These are phyloP conservation scores for Orchesellides sinensis DNA, from an alignment of 2,888 invertebrate species.

Conservation along the genomic window DNA sequence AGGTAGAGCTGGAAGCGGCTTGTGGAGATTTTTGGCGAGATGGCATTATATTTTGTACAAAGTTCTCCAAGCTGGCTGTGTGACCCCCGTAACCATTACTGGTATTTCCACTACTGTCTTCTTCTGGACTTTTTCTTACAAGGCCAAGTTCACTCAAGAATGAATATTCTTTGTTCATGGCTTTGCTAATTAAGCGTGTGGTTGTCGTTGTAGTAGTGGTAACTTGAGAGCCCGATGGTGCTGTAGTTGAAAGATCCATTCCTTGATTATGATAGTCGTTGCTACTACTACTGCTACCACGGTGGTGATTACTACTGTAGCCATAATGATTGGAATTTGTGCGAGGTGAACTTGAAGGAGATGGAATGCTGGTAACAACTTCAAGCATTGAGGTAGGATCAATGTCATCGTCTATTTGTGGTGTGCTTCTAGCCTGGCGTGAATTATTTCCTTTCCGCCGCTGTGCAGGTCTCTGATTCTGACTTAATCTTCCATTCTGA, in stretches of 20 bases:
- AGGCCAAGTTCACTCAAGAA: constrained; percentile 59
- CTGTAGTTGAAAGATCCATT: constrained; percentile 63
- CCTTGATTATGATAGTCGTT: constrained; percentile 50
- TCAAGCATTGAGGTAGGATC: constrained; percentile 73
- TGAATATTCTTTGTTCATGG: constrained; percentile 63
- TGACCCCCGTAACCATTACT: constrained; percentile 31
- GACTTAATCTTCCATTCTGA: constrained; percentile 28
- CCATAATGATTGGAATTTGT: constrained; percentile 14
- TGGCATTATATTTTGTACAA: constrained; percentile 63
- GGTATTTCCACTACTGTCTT: background rate
- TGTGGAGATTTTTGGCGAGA: constrained; percentile 45
- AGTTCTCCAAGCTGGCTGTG: constrained; percentile 65
- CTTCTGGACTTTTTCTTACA: constrained; percentile 36
- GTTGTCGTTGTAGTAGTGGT: constrained; percentile 43
- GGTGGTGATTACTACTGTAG: constrained; percentile 37
- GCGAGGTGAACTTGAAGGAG: constrained; percentile 22
- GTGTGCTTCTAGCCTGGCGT: background rate
- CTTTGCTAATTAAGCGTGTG: constrained; percentile 54
- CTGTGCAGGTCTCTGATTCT: constrained; percentile 25
- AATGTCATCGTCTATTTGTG: constrained; percentile 68
- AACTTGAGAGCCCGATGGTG: background rate
- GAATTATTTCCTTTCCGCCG: constrained; percentile 6
- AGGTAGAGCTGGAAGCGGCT: constrained; percentile 20
- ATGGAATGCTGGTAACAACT: constrained; percentile 61
- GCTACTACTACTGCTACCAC: constrained; percentile 19